These are phyloP conservation scores for Pseudonaja textilis DNA, from an alignment of 2,113 vertebrate genomes.

Conservation along the genomic window DNA sequence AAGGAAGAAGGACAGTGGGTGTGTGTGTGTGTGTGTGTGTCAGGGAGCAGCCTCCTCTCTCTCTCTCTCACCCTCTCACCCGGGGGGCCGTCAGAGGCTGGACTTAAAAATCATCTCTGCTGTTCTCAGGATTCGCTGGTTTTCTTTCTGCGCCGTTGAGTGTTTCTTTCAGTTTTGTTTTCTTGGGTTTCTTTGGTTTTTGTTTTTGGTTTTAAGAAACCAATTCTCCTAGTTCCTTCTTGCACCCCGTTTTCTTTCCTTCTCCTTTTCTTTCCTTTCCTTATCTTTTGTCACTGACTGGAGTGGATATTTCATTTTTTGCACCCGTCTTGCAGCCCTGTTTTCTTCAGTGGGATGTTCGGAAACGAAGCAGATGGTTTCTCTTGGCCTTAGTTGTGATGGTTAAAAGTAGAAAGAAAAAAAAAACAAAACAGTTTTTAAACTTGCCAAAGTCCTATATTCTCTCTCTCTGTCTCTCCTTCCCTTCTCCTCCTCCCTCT, in stretches of 20 bases:
- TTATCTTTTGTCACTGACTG: conserved; percentile 53
- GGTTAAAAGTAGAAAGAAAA: conserved; percentile 75
- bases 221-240: conserved; percentile 35
- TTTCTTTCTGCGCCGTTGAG: conserved; percentile 69
- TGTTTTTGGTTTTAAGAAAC: conserved; percentile 55
- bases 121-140: conserved; percentile 92
- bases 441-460: conserved; percentile 99
- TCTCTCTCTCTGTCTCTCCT: conserved; percentile 90
- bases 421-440: conserved; percentile 90
- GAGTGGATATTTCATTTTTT: neutral
- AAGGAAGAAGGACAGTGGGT: conserved; percentile 50
- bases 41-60: conserved; percentile 37
- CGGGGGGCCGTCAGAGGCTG: conserved; percentile 65
- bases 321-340: conserved; percentile 59
- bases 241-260: neutral
- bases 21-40: fast-evolving
- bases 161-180: conserved; percentile 70
- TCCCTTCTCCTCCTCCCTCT: no score
- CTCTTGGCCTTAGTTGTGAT: conserved; percentile 92
- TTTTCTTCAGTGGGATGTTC: conserved; percentile 82
- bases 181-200: no score
- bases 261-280: neutral
- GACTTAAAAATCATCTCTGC: conserved; percentile 79
- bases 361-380: conserved; percentile 77
- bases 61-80: neutral